phyloP scores from a whole-genome alignment of 2,888 invertebrate species.

The Cerastoderma edule region DNA sequence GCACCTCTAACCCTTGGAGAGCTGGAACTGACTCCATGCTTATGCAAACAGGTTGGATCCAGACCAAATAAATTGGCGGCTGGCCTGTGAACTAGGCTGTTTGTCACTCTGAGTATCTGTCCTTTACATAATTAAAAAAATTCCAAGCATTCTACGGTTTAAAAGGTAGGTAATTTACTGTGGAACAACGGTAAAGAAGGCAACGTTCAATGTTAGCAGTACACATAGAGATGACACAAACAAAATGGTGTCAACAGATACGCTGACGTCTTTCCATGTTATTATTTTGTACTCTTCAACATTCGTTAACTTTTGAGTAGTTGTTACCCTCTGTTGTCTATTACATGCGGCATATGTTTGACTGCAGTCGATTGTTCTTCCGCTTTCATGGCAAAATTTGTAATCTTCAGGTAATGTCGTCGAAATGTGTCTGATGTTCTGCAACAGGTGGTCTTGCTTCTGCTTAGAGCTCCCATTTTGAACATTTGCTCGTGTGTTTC shows the following conservation, averaged over 20 bases:
- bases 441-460: neutral
- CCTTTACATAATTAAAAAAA: neutral
- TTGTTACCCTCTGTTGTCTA: neutral
- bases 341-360: neutral
- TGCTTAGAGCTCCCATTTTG: neutral
- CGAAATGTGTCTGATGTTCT: neutral
- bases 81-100: too few species aligned
- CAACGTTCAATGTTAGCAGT: neutral
- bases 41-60: too few species aligned
- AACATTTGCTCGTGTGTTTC: neutral
- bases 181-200: neutral
- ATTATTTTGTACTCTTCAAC: neutral
- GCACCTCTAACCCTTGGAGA: too few species aligned
- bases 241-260: neutral
- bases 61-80: too few species aligned
- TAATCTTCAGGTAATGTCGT: too few species aligned
- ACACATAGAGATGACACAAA: neutral
- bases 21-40: too few species aligned
- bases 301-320: neutral
- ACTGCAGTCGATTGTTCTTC: too few species aligned
- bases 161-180: neutral
- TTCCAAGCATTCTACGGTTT: neutral
- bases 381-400: too few species aligned
- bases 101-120: too few species aligned
- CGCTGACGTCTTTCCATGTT: neutral